Conservation (phyloP, 1,140 invertebrate species). For the Maconellicoccus hirsutus region DNA sequence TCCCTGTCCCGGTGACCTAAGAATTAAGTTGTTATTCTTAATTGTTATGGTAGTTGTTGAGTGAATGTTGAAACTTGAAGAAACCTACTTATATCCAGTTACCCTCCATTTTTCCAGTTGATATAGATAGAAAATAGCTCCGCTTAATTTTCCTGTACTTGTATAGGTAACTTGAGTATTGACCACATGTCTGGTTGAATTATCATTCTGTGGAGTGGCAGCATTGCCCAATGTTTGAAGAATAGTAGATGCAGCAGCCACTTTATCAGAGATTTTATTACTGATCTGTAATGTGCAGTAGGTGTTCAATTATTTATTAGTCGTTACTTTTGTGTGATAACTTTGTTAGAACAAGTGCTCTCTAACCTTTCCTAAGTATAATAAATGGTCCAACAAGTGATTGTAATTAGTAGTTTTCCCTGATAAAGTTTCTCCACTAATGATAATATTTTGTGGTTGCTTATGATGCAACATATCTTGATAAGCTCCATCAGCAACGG, state of each 20-base stretch:
- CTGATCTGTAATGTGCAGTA: constrained; percentile 24
- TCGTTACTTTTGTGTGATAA: too few species aligned
- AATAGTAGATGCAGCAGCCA: constrained; percentile 33
- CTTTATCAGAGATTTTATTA: constrained; percentile 12
- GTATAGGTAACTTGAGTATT: constrained; percentile 77
- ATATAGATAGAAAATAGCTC: constrained; percentile 72
- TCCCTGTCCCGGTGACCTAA: constrained; percentile 41
- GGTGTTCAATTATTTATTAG: too few species aligned
- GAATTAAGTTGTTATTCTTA: too few species aligned
- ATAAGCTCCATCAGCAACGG: constrained; percentile 73
- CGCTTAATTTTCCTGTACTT: constrained; percentile 67
- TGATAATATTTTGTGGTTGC: constrained; percentile 65
- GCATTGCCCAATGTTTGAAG: constrained; percentile 74
- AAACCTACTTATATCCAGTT: constrained; percentile 60
- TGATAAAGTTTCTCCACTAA: constrained; percentile 71
- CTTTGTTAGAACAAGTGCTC: too few species aligned
- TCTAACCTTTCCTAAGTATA: constrained; percentile 47
- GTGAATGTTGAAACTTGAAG: too few species aligned
- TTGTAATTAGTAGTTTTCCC: constrained; percentile 69
- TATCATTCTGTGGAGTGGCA: constrained; percentile 68
- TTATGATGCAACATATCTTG: constrained; percentile 73
- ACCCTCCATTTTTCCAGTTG: constrained; percentile 80
- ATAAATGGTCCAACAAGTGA: constrained; percentile 60
- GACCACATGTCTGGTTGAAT: constrained; percentile 73
- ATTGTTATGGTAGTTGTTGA: too few species aligned